Evolutionary conservation across 2,113 vertebrate genomes (phyloP), one percentile per base, ranked within the genome.

Genomic region (Hydrochoerus hydrochaeris): DNA sequence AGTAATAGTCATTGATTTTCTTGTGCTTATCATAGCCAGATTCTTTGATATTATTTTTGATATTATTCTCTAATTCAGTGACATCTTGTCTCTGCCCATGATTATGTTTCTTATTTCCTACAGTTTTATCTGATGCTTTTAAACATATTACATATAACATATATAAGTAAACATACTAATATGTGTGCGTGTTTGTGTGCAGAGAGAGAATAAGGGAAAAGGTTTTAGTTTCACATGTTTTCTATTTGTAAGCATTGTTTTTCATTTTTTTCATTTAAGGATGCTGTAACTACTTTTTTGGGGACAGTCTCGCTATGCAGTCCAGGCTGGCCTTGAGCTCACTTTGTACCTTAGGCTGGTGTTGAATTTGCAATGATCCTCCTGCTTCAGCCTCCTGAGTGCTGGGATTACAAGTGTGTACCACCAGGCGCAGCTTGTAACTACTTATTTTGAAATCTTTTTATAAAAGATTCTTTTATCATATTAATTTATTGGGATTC

Each of bases 51-150:
- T 24, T 78, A 26, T 46, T 77, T 88, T 71, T 41, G 54, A 35
- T 35, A 49, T 24, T 78, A 26, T 46, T 77, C 16, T 49, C 10
- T 8, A 77, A 10, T 88, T 88, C 24, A 65, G 14, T 80, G 19
- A 46, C 22, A 69, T 88, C 71, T 84, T 91, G 30, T 69, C 30
- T 87, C 11, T 80, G 30, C 35, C 22, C 46, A 26, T 95, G 30
- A 30, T 82, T 75, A 77, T 54, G 46, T 85, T 75, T 67, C 67
- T 89, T 90, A 89, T 86, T 88, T 94, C 35, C 22, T n/a, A 52
- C 52, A 41, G 26, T 58, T 90, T 80, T 89, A 69, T 44, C 30
- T 77, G 14, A 69, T 30, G 28, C 26, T 49, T 78, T 84, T 32
- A 57, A 8, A 86, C 14, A 67, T 77, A 58, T 81, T 49, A 62